These are phyloP conservation scores for Nasonia vitripennis DNA, from an alignment of 1,140 invertebrate species.

Conservation along the genomic window DNA sequence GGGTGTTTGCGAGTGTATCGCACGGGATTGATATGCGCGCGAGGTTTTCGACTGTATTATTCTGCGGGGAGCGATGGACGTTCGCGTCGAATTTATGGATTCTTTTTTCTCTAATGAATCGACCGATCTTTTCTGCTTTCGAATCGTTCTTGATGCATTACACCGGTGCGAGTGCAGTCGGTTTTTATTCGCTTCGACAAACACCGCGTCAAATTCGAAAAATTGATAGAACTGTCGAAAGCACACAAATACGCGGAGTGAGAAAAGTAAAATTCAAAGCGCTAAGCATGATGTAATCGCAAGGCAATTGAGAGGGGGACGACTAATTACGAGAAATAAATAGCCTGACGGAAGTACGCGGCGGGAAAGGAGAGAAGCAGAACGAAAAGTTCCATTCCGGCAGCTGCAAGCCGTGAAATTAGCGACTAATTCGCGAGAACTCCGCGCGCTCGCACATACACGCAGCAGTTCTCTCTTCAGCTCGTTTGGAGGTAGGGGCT, in stretches of 20 bases:
- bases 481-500: not conserved
- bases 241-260: too few relatives aligned
- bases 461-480: not conserved
- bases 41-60: not conserved
- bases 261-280: not conserved
- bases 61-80: not conserved
- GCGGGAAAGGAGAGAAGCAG: not conserved
- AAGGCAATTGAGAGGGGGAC: not conserved
- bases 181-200: too few relatives aligned
- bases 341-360: not conserved
- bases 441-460: not conserved
- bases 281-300: not conserved
- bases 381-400: conserved; percentile 13
- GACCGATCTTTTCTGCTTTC: too few relatives aligned
- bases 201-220: too few relatives aligned
- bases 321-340: conserved; percentile 9
- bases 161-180: too few relatives aligned
- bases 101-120: too few relatives aligned
- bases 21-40: not conserved
- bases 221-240: too few relatives aligned
- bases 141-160: too few relatives aligned
- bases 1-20: not conserved
- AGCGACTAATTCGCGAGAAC: conserved; percentile 23
- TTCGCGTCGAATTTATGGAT: not conserved
- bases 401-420: conserved; percentile 41